These are phyloP conservation scores for Dascyllus trimaculatus DNA, from an alignment of 2,113 vertebrate genomes.

Conservation along the genomic window DNA sequence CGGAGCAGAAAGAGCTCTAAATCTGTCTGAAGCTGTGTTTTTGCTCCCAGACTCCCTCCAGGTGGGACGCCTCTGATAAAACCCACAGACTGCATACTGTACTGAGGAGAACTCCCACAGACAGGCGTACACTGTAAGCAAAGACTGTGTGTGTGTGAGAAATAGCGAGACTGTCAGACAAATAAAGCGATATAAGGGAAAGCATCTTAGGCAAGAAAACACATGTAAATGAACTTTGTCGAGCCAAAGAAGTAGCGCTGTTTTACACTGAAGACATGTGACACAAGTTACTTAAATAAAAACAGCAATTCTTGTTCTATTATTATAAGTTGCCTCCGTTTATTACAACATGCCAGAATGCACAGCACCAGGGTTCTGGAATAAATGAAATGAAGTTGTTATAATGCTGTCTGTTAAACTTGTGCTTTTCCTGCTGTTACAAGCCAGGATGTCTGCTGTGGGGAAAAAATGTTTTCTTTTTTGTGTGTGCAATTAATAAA, in stretches of 20 bases:
- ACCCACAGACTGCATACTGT: conserved; percentile 77
- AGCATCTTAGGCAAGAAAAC: conserved; percentile 5
- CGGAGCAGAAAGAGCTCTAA: conserved; percentile 75
- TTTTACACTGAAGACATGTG: no score
- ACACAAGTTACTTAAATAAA: no score
- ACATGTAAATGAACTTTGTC: background rate
- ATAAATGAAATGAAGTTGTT: background rate
- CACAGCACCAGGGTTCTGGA: background rate
- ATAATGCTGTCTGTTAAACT: background rate
- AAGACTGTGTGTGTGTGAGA: conserved; percentile 22
- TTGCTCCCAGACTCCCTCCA: conserved; percentile 71
- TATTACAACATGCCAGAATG: no score
- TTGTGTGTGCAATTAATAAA: background rate
- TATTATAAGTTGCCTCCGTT: background rate
- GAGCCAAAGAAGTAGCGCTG: no score
- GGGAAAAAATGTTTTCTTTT: background rate
- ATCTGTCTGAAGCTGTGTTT: conserved; percentile 77
- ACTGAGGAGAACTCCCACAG: conserved; percentile 75
- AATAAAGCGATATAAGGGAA: conserved; percentile 26
- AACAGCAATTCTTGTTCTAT: background rate
- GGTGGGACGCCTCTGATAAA: conserved; percentile 79
- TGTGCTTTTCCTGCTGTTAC: background rate
- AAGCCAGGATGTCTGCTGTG: background rate
- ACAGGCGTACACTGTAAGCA: conserved; percentile 66
- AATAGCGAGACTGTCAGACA: conserved; percentile 21